phyloP scores from a whole-genome alignment of 1,140 invertebrate genomes.

The Chlorops oryzae region DNA sequence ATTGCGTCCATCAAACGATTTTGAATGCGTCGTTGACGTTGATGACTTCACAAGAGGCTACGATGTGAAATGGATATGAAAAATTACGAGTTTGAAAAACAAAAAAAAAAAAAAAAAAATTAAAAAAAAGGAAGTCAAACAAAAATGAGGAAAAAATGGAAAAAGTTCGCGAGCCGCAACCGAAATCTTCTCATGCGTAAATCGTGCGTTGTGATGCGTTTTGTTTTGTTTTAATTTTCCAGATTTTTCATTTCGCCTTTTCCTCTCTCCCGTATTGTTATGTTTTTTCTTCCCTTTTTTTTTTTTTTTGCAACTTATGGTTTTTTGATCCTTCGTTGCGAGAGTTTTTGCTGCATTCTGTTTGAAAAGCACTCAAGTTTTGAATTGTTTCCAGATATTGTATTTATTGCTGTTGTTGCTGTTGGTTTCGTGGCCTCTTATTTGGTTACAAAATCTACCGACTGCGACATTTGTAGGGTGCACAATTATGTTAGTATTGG shows the following conservation, averaged over 20 bases:
- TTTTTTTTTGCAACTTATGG: constrained; percentile 16
- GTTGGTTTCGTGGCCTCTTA: no score
- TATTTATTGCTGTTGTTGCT: constrained; percentile 44
- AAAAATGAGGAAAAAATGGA: background rate
- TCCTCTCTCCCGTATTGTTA: constrained; percentile 16
- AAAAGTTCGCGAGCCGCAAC: constrained; percentile 9
- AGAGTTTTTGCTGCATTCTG: constrained; percentile 39
- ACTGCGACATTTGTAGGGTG: no score
- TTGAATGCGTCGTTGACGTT: constrained; percentile 47
- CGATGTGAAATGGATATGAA: background rate
- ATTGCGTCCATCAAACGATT: constrained; percentile 42
- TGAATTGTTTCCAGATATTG: constrained; percentile 47
- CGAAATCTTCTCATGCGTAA: constrained; percentile 13
- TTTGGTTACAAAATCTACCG: no score
- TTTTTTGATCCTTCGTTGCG: constrained; percentile 5
- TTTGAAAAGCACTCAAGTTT: constrained; percentile 47
- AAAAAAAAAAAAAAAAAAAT: constrained; percentile 3
- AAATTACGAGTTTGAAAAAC: constrained; percentile 11
- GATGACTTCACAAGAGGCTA: constrained; percentile 36
- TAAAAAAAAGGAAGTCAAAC: background rate
- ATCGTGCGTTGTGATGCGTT: constrained; percentile 25
- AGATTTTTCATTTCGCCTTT: constrained; percentile 20
- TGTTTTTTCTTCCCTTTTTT: constrained; percentile 13
- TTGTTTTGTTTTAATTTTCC: constrained; percentile 48
- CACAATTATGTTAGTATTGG: no score